These are phyloP conservation scores for Orgyia antiqua DNA, from an alignment of 2,888 invertebrate species.

Conservation along the genomic window DNA sequence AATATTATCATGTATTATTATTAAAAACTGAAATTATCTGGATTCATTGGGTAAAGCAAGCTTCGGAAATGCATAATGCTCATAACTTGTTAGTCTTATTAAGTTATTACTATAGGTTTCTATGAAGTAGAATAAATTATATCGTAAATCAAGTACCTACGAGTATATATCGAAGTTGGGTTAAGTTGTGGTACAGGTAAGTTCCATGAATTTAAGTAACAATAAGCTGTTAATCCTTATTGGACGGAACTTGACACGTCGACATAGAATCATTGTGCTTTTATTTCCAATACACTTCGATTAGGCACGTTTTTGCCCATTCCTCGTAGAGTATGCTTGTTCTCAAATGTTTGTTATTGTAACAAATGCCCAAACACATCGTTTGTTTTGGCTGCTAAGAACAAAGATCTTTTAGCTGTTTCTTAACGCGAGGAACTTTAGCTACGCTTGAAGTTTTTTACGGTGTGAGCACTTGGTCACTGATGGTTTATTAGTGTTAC, in stretches of 20 bases:
- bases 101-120: background rate
- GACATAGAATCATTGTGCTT: constrained; percentile 39
- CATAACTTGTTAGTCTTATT: too few species aligned
- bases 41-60: too few species aligned
- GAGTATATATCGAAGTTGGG: constrained; percentile 11
- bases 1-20: too few species aligned
- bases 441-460: constrained; percentile 58
- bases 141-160: constrained; percentile 27
- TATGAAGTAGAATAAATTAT: constrained; percentile 20
- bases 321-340: constrained; percentile 32
- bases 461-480: constrained; percentile 40
- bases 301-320: constrained; percentile 59
- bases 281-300: constrained; percentile 50
- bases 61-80: too few species aligned
- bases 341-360: constrained; percentile 63
- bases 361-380: constrained; percentile 60
- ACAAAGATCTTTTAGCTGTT: constrained; percentile 62
- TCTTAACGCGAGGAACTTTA: constrained; percentile 42
- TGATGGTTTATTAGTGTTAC: constrained; percentile 36
- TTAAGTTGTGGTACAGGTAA: constrained; percentile 31
- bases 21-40: too few species aligned
- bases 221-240: constrained; percentile 60
- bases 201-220: constrained; percentile 49
- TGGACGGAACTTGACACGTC: constrained; percentile 53
- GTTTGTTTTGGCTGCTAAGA: constrained; percentile 71